These are phyloP conservation scores for Tychaedon coryphoeus DNA, from an alignment of 2,113 vertebrate genomes.

Conservation along the genomic window DNA sequence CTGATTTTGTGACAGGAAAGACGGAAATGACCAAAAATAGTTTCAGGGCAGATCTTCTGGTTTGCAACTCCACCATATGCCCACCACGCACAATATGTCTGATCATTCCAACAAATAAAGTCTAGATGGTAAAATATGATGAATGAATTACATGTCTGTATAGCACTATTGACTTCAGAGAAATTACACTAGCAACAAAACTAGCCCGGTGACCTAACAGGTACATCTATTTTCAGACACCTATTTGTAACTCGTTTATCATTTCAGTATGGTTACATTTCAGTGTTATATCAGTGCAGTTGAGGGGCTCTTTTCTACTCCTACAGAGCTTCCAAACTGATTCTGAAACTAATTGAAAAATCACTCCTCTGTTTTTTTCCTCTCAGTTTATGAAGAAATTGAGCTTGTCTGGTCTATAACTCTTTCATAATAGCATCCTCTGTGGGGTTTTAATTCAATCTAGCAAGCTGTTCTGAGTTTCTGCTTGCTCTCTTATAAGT, in stretches of 20 bases:
- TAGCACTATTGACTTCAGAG: background rate
- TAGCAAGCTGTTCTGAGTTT: background rate
- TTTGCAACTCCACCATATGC: constrained; percentile 20
- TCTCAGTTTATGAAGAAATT: constrained; percentile 22
- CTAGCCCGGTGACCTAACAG: background rate
- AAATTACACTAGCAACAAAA: background rate
- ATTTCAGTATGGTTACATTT: background rate
- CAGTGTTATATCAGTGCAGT: background rate
- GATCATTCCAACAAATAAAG: background rate
- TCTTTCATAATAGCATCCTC: background rate
- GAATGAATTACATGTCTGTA: constrained; percentile 6
- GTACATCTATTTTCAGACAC: constrained; percentile 20
- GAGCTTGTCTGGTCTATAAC: background rate
- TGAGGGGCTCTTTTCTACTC: background rate
- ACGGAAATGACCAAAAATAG: constrained; percentile 49
- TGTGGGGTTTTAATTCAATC: background rate
- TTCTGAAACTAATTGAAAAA: constrained; percentile 33
- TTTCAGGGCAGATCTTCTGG: background rate
- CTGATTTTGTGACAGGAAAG: background rate
- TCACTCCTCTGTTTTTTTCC: background rate
- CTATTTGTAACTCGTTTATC: background rate
- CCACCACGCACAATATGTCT: constrained; percentile 15
- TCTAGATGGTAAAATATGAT: background rate
- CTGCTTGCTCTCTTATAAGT: background rate
- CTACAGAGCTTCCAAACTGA: background rate